A percentile compares a stretch with the other conserved stretches of the same genome.
These are phyloP conservation scores for Rhamphomyia laevipes DNA, from an alignment of 2,888 invertebrate species.

Conservation along the genomic window DNA sequence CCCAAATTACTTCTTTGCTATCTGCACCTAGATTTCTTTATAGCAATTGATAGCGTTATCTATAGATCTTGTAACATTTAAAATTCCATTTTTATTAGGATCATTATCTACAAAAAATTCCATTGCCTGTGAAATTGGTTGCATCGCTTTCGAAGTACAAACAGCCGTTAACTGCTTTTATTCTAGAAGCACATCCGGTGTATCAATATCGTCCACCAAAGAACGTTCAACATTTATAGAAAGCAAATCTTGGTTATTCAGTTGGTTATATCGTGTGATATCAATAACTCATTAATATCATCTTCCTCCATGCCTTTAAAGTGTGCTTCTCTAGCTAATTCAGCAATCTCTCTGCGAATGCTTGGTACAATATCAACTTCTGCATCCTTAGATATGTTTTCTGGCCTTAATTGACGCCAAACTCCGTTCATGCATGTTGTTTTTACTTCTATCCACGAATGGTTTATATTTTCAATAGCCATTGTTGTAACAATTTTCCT, in stretches of 20 bases:
- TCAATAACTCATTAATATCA: slow-evolving; percentile 4
- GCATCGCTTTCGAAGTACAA: slow-evolving; percentile 2
- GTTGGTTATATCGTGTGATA: slow-evolving; percentile 1
- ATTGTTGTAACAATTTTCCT: slow-evolving; percentile 11
- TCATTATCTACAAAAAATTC: not conserved
- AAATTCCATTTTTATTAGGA: slow-evolving; percentile 1
- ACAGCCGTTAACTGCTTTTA: slow-evolving; percentile 1
- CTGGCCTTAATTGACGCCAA: slow-evolving; percentile 11
- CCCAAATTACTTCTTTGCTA: no score
- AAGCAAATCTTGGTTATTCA: slow-evolving; percentile 1
- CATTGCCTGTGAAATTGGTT: slow-evolving; percentile 3
- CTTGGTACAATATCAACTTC: slow-evolving; percentile 4
- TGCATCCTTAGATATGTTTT: slow-evolving; percentile 7
- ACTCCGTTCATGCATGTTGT: slow-evolving; percentile 9
- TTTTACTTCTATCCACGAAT: slow-evolving; percentile 10
- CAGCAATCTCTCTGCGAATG: slow-evolving; percentile 7
- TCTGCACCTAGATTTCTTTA: slow-evolving; percentile 3
- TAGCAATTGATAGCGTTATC: slow-evolving; percentile 1
- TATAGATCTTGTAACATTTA: not conserved
- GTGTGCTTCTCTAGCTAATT: slow-evolving; percentile 9
- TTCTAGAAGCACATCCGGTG: slow-evolving; percentile 2
- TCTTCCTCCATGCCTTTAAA: slow-evolving; percentile 4
- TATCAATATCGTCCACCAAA: not conserved
- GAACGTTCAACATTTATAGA: not conserved
- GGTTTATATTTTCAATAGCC: slow-evolving; percentile 10